phyloP scores from a whole-genome alignment of 1,140 invertebrate species.

The Ostrea edulis region DNA sequence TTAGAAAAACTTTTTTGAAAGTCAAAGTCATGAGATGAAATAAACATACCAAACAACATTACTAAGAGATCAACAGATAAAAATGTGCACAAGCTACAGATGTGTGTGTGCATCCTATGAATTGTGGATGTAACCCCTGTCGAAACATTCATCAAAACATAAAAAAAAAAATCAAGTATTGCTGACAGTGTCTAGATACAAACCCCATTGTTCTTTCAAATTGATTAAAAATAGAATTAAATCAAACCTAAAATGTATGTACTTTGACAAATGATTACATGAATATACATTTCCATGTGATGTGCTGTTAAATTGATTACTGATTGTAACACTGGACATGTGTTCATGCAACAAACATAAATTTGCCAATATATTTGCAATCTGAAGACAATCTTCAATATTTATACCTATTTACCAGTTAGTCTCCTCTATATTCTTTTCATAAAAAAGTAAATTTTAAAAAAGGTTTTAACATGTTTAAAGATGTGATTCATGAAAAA shows the following conservation, averaged over 20 bases:
- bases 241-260: neutral
- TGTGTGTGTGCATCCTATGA: too few species aligned
- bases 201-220: conserved; percentile 14
- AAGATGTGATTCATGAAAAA: too few species aligned
- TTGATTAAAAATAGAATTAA: neutral
- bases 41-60: too few species aligned
- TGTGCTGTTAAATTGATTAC: neutral
- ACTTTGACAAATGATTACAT: neutral
- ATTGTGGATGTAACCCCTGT: too few species aligned
- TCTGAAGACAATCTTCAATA: neutral
- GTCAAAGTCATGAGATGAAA: too few species aligned
- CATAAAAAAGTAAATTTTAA: neutral
- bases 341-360: conserved; percentile 16
- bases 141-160: too few species aligned
- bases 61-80: too few species aligned
- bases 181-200: neutral
- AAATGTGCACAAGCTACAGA: too few species aligned
- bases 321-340: neutral
- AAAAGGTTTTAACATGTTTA: neutral
- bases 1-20: too few species aligned
- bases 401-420: neutral
- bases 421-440: neutral
- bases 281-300: neutral
- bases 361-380: neutral
- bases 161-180: too few species aligned